phyloP scores from a whole-genome alignment of 2,888 invertebrate species.

The Callimorpha dominula region DNA sequence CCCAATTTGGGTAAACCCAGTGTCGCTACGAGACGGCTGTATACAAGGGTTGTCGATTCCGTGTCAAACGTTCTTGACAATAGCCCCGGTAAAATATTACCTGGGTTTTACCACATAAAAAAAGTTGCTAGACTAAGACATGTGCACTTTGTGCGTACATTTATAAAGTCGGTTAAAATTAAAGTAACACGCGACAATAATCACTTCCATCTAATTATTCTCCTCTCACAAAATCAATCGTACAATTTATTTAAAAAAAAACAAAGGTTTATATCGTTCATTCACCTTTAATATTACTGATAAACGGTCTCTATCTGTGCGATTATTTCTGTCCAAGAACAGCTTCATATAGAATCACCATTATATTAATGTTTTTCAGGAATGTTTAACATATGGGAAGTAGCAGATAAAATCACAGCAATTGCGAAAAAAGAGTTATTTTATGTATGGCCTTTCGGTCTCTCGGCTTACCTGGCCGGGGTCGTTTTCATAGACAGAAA shows the following conservation, averaged over 20 bases:
- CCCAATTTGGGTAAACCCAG: too few species aligned
- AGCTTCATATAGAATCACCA: background rate
- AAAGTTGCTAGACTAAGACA: too few species aligned
- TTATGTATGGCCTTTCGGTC: conserved; percentile 88
- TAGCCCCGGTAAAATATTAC: too few species aligned
- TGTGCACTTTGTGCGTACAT: too few species aligned
- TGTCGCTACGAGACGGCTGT: too few species aligned
- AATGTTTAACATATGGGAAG: conserved; percentile 88
- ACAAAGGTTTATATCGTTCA: background rate
- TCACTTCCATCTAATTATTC: too few species aligned
- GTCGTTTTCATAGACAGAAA: conserved; percentile 88
- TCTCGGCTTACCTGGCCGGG: conserved; percentile 88
- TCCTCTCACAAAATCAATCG: too few species aligned
- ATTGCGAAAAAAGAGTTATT: conserved; percentile 88
- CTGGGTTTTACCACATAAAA: too few species aligned
- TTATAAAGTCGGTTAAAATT: too few species aligned
- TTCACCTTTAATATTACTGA: background rate
- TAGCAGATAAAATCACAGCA: conserved; percentile 84
- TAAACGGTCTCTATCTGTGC: background rate
- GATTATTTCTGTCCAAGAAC: background rate
- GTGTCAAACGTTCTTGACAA: background rate
- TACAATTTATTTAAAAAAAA: too few species aligned
- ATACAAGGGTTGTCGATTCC: too few species aligned
- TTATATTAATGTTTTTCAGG: conserved; percentile 67
- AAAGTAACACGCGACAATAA: too few species aligned